Percentiles rank a stretch among this genome's conserved stretches.
These are phyloP conservation scores for Dryobates pubescens DNA, from an alignment of 2,797 vertebrate genomes.

Conservation along the genomic window DNA sequence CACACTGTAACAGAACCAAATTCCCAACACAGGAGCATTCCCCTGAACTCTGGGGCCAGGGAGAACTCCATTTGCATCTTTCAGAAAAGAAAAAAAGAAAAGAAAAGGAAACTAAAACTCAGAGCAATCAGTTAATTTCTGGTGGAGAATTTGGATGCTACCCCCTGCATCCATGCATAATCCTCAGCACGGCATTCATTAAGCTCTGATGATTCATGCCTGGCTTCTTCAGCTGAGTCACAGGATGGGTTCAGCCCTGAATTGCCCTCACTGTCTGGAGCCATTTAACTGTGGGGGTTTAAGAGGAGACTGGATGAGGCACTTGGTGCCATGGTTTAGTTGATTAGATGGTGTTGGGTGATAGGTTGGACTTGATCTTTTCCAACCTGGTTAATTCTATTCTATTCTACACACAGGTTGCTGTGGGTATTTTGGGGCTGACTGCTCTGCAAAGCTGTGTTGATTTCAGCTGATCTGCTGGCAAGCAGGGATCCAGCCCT, in stretches of 20 bases:
- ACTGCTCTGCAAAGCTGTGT: background rate
- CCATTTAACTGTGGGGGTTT: background rate
- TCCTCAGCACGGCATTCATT: conserved; percentile 31
- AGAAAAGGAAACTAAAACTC: background rate
- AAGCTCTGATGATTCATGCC: conserved; percentile 48
- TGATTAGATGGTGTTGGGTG: too few relatives aligned
- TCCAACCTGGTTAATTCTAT: too few relatives aligned
- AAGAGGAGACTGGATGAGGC: too few relatives aligned
- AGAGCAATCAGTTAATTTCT: conserved; percentile 51
- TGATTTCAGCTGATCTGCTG: background rate
- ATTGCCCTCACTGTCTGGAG: conserved; percentile 25
- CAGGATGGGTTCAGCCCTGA: background rate
- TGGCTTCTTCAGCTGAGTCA: conserved; percentile 39
- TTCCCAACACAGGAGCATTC: background rate
- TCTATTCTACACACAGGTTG: background rate
- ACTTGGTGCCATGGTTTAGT: too few relatives aligned
- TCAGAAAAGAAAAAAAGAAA: background rate
- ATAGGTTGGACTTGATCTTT: too few relatives aligned
- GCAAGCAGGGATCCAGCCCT: background rate
- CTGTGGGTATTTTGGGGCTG: background rate
- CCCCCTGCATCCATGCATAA: background rate
- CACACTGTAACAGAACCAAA: background rate
- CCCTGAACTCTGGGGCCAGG: background rate
- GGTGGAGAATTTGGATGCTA: background rate
- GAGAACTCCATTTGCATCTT: conserved; percentile 8